Evolutionary conservation across 2,113 vertebrate species (phyloP).

Genomic region (Myrmecobius fasciatus): DNA sequence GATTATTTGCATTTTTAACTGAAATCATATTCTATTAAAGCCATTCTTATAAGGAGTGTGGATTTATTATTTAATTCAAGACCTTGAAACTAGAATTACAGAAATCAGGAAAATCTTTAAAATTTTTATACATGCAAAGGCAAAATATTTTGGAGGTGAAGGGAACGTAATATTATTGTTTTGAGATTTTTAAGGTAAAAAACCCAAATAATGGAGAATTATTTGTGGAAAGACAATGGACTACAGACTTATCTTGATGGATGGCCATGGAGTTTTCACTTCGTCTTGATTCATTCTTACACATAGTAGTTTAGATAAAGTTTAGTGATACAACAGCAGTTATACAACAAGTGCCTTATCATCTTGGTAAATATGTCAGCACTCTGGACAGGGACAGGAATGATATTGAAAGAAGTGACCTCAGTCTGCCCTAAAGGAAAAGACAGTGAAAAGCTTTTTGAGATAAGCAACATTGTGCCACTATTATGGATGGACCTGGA

Average conservation of each 20-base stretch:
- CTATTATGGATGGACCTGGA: not conserved
- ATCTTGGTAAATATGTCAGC: not conserved
- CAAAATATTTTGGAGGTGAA: not conserved
- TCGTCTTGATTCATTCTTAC: not conserved
- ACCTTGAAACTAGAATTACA: not conserved
- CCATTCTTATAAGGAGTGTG: not conserved
- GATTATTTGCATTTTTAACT: not conserved
- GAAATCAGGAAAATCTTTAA: not conserved
- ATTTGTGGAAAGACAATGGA: not conserved
- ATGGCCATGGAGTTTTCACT: not conserved
- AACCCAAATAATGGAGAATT: slow-evolving; percentile 1
- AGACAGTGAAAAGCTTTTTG: not conserved
- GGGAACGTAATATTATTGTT: not conserved
- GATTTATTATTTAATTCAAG: slow-evolving; percentile 37
- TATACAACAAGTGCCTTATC: not conserved
- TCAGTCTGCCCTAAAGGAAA: not conserved
- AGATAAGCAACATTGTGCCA: not conserved
- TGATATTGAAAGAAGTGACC: not conserved
- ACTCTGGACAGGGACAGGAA: not conserved
- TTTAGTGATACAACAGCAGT: not conserved
- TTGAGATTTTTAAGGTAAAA: not conserved
- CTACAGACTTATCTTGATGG: not conserved
- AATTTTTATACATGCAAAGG: slow-evolving; percentile 30
- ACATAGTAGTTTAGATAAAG: slow-evolving; percentile 5
- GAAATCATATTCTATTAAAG: slow-evolving; percentile 3